Evolutionary conservation across 2,113 vertebrate species (phyloP), one percentile per base, ranked within the genome.

Genomic region (Abramis brama): DNA sequence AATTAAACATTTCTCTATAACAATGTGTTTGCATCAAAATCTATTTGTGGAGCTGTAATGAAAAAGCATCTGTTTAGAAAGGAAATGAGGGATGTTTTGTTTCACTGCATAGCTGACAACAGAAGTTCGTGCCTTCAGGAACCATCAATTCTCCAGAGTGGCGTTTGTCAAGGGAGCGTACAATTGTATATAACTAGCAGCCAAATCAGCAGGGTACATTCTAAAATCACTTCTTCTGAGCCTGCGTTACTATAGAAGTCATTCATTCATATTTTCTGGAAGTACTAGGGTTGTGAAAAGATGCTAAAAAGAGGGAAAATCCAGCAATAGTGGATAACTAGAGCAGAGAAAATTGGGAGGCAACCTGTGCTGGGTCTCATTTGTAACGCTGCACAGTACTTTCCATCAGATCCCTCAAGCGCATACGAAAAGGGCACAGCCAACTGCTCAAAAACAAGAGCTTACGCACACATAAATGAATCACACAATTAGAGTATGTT

Each of bases 271-370:
- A 10, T 36, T 23, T 33, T 25, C 79, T 57, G 64, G 57, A 77
- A 55, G 21, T 33, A 23, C 52, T 30, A 19, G 39, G n/a, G n/a
- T 19, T 71, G 15, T 57, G 12, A 39, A 59, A 79, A 57, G 33
- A 57, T 47, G 60, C 12, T 23, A 36, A 83, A 43, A 76, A 45
- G 43, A 17, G 13, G n/a, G 13, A 25, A 66, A 79, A 79, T 74
- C 66, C 52, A 68, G 57, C 83, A 75, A 87, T 80, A 60, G 52
- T 73, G 60, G 43, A 62, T 86, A 84, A 79, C 79, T 84, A 77
- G 87, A 86, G 85, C 87, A 43, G 45, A 88, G 80, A 39, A 76
- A 88, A 84, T 84, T 83, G 66, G 81, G 83, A 73, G 73, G 64
- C 62, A 89, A 82, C 79, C 70, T 79, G 71, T 50, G 75, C 64